Evolutionary conservation across 2,797 vertebrate species (phyloP).

Genomic region (Periophthalmus magnuspinnatus): DNA sequence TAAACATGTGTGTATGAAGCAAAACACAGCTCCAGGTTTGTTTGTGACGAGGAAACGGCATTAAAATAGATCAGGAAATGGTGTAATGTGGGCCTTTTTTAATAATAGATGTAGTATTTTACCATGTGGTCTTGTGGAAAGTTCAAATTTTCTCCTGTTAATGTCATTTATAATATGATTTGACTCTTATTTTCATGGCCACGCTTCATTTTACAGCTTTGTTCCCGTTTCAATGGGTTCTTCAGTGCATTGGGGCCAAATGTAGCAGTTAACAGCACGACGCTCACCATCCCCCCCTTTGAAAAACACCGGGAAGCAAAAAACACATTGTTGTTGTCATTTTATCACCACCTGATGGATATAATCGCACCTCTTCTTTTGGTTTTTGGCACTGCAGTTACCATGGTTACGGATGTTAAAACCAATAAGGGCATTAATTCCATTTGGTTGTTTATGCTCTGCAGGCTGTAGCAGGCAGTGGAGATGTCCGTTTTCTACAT

Average conservation of each 20-base stretch:
- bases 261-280: slow-evolving; percentile 15
- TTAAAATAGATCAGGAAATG: no score
- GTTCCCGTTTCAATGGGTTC: slow-evolving; percentile 2
- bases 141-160: neutral
- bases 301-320: slow-evolving; percentile 28
- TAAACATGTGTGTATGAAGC: no score
- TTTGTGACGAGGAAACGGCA: no score
- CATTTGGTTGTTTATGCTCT: slow-evolving; percentile 24
- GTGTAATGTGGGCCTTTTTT: no score
- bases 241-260: slow-evolving; percentile 33
- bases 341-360: slow-evolving; percentile 19
- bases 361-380: slow-evolving; percentile 24
- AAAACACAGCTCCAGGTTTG: no score
- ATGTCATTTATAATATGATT: neutral
- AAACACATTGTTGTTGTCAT: slow-evolving; percentile 21
- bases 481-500: slow-evolving; percentile 34
- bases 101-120: no score
- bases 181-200: neutral
- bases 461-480: slow-evolving; percentile 15
- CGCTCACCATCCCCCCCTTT: slow-evolving; percentile 1
- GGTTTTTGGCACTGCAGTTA: neutral
- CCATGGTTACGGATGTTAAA: slow-evolving; percentile 22
- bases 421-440: slow-evolving; percentile 28
- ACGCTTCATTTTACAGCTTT: slow-evolving; percentile 15
- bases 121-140: no score